A percentile compares a stretch with the other conserved stretches of the same genome.
Evolutionary conservation across 2,797 vertebrate species (phyloP).

Genomic region (Hephaestus fuliginosus): DNA sequence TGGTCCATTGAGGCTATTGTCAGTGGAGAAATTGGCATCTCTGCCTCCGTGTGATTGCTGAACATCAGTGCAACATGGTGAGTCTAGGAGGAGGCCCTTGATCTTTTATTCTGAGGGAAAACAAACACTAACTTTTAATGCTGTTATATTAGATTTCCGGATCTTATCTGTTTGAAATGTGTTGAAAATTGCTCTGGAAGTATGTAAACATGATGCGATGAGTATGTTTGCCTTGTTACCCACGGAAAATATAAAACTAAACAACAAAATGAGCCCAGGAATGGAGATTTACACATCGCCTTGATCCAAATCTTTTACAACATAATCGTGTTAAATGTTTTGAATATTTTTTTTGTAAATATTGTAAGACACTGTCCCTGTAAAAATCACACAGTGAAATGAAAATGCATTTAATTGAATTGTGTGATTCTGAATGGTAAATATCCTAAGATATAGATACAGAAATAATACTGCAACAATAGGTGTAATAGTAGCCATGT

Average conservation of each 20-base stretch:
- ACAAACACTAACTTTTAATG: constrained; percentile 66
- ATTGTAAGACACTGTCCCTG: background rate
- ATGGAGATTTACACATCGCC: background rate
- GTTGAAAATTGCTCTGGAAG: background rate
- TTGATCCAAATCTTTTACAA: background rate
- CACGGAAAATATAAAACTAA: background rate
- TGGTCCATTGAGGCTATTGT: constrained; percentile 66
- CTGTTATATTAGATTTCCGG: constrained; percentile 26
- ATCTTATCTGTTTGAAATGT: constrained; percentile 19
- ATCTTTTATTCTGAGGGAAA: constrained; percentile 71
- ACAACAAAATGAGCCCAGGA: background rate
- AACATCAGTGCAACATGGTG: constrained; percentile 63
- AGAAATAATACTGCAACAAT: constrained; percentile 32
- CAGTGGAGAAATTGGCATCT: constrained; percentile 58
- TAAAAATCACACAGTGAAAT: background rate
- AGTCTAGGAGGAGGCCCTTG: constrained; percentile 53
- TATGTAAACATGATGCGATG: background rate
- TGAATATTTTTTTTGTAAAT: background rate
- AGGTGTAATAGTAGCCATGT: constrained; percentile 25
- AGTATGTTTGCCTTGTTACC: background rate
- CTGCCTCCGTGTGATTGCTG: constrained; percentile 57
- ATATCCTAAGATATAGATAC: constrained; percentile 9
- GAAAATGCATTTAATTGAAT: background rate
- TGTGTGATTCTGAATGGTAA: background rate
- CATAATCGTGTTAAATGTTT: background rate